Evolutionary conservation across 2,797 vertebrate species (phyloP), one percentile per base, ranked within the genome.

Genomic region (Mergus octosetaceus): DNA sequence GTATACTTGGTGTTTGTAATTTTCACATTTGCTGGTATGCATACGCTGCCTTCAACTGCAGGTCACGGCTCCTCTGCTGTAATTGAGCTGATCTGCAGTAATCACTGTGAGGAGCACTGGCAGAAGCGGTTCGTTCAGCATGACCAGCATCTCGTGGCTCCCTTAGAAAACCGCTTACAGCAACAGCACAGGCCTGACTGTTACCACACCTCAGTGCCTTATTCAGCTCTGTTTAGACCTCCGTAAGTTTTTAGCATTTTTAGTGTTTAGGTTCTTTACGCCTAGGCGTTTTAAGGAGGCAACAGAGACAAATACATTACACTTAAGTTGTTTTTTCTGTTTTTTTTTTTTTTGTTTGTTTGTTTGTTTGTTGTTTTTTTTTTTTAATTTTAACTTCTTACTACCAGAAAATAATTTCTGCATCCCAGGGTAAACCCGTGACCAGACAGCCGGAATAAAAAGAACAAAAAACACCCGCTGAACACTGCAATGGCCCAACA

Each of bases 31-130:
- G 4, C 5, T 11, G 15, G 20, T 24, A 24, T 0, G 7, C 18
- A 0, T 2, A 2, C 5, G 28, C 41, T 3, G 5, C 2, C 70
- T 13, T 39, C 9, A 39, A 7, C 30, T 3, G 57, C 32, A 13
- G 6, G 5, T 28, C 9, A 11, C 14, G 28, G 9, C 34, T 6
- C 39, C 22, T 71, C 38, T n/a, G 45, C 81, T 66, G 22, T 21
- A 47, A n/a, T 1, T 20, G 30, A 65, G 47, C 25, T 0, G 0
- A 69, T 25, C 22, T 16, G 32, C 36, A 45, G 20, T 15, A 57
- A 39, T 14, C 30, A 11, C 47, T 53, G 43, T 53, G 21, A 81
- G 32, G 17, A 57, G 27, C 10, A 14, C n/a, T 56, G 77, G 39
- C 61, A 57, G 36, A 73, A 73, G 61, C 2, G 9, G 41, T 41